Percentiles rank a stretch among this genome's conserved stretches.
These are phyloP conservation scores for Graptemys geographica DNA, from an alignment of 2,797 vertebrate genomes.

Conservation along the genomic window DNA sequence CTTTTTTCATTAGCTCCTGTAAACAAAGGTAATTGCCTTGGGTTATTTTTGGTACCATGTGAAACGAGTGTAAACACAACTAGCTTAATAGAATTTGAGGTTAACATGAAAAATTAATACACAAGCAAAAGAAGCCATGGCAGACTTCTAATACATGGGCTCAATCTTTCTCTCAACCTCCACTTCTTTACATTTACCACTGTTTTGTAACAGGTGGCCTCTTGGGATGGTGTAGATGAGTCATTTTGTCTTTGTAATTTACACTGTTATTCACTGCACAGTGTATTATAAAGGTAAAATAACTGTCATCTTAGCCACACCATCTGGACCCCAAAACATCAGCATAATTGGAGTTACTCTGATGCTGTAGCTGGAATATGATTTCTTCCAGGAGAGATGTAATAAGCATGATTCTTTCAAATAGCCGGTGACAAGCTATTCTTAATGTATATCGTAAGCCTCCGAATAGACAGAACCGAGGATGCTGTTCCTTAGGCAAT, in stretches of 20 bases:
- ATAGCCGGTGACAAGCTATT: background rate
- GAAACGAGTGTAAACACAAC: conserved; percentile 15
- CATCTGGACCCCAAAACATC: background rate
- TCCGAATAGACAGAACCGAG: background rate
- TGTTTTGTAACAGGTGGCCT: background rate
- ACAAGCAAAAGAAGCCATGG: background rate
- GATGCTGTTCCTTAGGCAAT: background rate
- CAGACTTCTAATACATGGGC: background rate
- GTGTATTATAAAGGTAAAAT: background rate
- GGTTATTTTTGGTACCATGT: background rate
- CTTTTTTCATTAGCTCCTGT: background rate
- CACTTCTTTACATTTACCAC: rapidly evolving
- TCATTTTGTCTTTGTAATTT: background rate
- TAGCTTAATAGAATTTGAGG: background rate
- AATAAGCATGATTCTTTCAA: rapidly evolving
- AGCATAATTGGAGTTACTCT: background rate
- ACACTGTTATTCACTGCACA: rapidly evolving
- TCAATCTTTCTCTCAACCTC: background rate
- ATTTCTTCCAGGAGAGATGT: background rate
- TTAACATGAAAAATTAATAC: conserved; percentile 9
- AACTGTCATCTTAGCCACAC: background rate
- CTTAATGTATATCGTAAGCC: background rate
- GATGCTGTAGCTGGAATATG: background rate
- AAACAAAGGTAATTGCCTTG: conserved; percentile 25
- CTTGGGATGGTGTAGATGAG: rapidly evolving